Evolutionary conservation across 2,888 invertebrate genomes (phyloP).

Genomic region (Nymphalis polychloros): DNA sequence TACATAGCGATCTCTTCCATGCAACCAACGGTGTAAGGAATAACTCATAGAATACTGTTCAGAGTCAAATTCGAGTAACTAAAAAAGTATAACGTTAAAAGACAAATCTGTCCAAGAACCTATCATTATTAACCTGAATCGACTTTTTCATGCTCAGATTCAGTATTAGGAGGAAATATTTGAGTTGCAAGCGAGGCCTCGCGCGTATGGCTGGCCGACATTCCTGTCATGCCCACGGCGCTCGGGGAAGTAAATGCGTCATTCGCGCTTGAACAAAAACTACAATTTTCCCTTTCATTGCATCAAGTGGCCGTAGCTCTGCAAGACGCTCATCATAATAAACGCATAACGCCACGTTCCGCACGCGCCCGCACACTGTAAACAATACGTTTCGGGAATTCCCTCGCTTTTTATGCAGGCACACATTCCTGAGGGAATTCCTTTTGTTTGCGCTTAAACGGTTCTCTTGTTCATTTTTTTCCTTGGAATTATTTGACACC

Average conservation of each 20-base stretch:
- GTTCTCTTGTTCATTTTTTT: constrained; percentile 62
- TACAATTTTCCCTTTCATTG: constrained; percentile 79
- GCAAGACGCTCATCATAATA: constrained; percentile 62
- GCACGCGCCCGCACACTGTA: constrained; percentile 63
- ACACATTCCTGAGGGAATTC: constrained; percentile 80
- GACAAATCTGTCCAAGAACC: neutral
- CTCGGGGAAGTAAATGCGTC: constrained; percentile 72
- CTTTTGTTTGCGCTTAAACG: constrained; percentile 77
- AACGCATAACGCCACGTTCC: constrained; percentile 64
- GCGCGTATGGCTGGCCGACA: constrained; percentile 41
- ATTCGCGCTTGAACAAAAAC: constrained; percentile 68
- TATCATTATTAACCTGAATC: neutral
- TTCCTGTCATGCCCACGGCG: constrained; percentile 56
- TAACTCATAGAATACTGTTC: too few relatives aligned
- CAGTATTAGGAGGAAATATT: constrained; percentile 48
- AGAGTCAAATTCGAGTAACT: neutral
- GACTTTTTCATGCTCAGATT: neutral
- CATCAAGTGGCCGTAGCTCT: constrained; percentile 53
- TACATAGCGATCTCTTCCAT: too few relatives aligned
- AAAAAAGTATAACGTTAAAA: neutral
- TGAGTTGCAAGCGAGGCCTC: constrained; percentile 42
- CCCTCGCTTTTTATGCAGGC: constrained; percentile 75
- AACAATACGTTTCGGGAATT: constrained; percentile 80
- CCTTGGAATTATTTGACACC: constrained; percentile 58
- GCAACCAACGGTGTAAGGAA: too few relatives aligned